Base-by-base conservation (phyloP, 2,888 invertebrate genomes). In the Andrena camellia region DNA sequence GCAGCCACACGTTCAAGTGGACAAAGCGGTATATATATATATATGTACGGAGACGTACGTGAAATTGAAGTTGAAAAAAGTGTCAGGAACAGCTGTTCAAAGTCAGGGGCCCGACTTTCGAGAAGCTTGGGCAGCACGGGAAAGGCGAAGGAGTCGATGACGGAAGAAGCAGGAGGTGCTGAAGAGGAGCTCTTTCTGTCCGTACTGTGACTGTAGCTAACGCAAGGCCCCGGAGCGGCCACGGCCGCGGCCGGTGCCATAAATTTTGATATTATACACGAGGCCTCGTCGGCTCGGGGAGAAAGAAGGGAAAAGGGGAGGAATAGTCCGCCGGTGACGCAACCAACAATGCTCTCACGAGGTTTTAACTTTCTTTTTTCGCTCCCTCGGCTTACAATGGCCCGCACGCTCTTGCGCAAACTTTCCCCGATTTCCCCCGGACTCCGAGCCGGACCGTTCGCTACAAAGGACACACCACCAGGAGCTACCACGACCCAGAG, bases 251-350 rank as follows among this genome's bases (percentile, higher is more conserved):
- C 72, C 88, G 84, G 74, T 88, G 92, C 89, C 92, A 93, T 94
- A 93, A 94, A 93, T 93, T 93, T 93, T 85, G 92, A 93, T 93
- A 93, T 93, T 93, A 93, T 94, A 92, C 91, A 89, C 90, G 92
- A 90, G 88, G 87, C 85, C 85, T 80, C 72, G 82, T 68, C 79
- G 84, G 81, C 80, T 73, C 75, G 70, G 67, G 68, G 78, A 79
- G 78, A 83, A 75, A 80, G 82, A 73, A 81, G 75, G 52, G 79
- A 66, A 71, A 78, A 68, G 67, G 57, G 74, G 73, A 81, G 83
- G 81, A 73, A 88, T 83, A 84, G 69, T 70, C 80, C 81, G 88
- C 83, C 89, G 85, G 90, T 93, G 93, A 93, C 92, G 93, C 89
- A 93, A 92, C 92, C 88, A 90, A 92, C 93, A 92, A 93, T 93